These are phyloP conservation scores for Alethe diademata DNA, from an alignment of 2,113 vertebrate species.

Conservation along the genomic window DNA sequence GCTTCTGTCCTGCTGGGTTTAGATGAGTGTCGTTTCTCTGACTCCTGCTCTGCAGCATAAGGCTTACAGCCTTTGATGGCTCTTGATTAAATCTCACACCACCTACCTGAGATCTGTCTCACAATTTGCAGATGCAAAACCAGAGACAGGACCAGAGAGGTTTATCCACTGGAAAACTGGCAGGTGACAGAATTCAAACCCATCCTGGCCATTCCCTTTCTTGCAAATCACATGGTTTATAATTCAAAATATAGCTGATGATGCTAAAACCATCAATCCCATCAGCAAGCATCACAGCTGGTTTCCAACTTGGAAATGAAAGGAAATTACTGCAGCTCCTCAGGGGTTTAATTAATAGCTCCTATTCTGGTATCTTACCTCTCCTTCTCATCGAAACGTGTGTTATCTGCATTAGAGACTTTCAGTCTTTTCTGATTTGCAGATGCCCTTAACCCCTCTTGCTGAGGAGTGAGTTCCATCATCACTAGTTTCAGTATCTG, in stretches of 20 bases:
- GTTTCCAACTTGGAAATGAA: conserved; percentile 21
- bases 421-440: neutral
- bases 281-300: neutral
- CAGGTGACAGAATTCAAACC: neutral
- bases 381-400: neutral
- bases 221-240: neutral
- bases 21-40: neutral
- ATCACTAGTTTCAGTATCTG: neutral
- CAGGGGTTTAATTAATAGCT: conserved; percentile 23
- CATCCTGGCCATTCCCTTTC: neutral
- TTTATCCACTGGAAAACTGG: neutral
- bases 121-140: neutral
- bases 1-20: neutral
- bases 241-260: neutral
- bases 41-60: neutral
- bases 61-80: neutral
- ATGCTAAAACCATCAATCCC: neutral
- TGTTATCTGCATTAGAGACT: neutral
- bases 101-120: neutral
- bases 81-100: neutral
- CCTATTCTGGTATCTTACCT: neutral
- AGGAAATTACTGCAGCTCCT: conserved; percentile 41
- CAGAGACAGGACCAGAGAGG: neutral
- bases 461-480: neutral
- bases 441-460: neutral